Base-by-base conservation (phyloP, 53 echinoderm and acorn worm species). In the Paelopatides confundens region DNA sequence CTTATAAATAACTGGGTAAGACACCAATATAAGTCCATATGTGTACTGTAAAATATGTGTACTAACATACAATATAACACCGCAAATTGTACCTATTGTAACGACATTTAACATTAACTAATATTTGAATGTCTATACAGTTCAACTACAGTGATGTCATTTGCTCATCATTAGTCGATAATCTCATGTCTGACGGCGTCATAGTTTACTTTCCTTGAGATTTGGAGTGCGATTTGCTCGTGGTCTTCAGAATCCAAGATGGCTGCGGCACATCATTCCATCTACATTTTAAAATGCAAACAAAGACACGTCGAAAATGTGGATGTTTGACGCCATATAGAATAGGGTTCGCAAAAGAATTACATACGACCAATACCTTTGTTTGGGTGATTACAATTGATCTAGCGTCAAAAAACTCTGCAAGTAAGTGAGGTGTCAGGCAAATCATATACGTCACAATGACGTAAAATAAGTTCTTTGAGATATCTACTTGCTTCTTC, bases 401-500 rank as follows among this genome's bases (percentile, higher is more conserved):
- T 31, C 17, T 17, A 54, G 79, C 79, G 34, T 79, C 43, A 30
- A 79, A 4, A 31, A 79, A 2, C 26, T 33, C 79, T 23, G 58
- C 79, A 24, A 79, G 49, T 10, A 79, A 53, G 18, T 79, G 79
- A 17, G 79, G 79, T 10, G 79, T 27, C 13, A 79, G 50, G 33
- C 49, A 79, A 34, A 79, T 79, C 4, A 79, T 31, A 52, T 47
- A 79, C 21, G 48, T 53, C 23, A 79, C 79, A 33, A 79, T 32
- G 15, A 79, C 79, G 54, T 79, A 54, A 53, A 79, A 79, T 21
- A 79, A 32, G 33, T 79, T 79, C 33, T 79, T 79, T 7, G 79
- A 79, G 58, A 79, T 79, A 34, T 79, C 79, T 33, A 79, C 51
- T 34, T 79, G 79, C 33, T 79, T 79, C n/a, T n/a, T n/a, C n/a